Percentiles rank a stretch among this genome's conserved stretches.
Conservation (phyloP, 2,113 vertebrate species). For the Daphoenositta chrysoptera region DNA sequence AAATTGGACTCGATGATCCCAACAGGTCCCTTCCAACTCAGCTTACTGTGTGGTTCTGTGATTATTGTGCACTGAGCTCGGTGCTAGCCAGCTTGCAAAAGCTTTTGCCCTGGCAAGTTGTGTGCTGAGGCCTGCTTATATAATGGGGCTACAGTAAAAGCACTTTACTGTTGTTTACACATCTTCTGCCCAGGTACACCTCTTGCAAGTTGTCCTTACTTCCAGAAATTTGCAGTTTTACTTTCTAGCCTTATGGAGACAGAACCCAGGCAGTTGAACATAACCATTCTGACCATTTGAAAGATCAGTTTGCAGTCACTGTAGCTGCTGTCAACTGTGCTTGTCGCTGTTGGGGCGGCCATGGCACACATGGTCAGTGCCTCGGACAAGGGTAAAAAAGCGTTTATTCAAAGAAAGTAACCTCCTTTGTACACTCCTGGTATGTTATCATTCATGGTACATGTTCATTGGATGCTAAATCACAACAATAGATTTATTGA, state of each 20-base stretch:
- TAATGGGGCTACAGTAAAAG: neutral
- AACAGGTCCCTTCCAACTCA: neutral
- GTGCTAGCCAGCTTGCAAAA: neutral
- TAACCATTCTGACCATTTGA: neutral
- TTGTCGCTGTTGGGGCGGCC: too few species aligned
- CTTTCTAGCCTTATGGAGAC: neutral
- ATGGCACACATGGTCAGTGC: too few species aligned
- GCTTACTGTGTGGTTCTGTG: neutral
- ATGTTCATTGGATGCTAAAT: too few species aligned
- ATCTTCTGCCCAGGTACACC: neutral
- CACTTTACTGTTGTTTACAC: neutral
- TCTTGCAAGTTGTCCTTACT: neutral
- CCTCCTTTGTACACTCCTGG: too few species aligned
- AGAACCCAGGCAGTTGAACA: neutral
- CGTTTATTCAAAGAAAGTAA: too few species aligned
- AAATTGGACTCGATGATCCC: neutral
- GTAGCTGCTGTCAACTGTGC: neutral
- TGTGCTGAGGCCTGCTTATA: fast-evolving
- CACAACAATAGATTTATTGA: too few species aligned
- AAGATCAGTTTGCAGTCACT: neutral
- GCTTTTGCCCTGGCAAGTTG: neutral
- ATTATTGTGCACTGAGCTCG: fast-evolving
- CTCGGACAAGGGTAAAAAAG: too few species aligned
- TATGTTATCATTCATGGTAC: too few species aligned
- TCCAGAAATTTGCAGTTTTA: neutral